Evolutionary conservation across 2,113 vertebrate species (phyloP).

Genomic region (Odocoileus hemionus): DNA sequence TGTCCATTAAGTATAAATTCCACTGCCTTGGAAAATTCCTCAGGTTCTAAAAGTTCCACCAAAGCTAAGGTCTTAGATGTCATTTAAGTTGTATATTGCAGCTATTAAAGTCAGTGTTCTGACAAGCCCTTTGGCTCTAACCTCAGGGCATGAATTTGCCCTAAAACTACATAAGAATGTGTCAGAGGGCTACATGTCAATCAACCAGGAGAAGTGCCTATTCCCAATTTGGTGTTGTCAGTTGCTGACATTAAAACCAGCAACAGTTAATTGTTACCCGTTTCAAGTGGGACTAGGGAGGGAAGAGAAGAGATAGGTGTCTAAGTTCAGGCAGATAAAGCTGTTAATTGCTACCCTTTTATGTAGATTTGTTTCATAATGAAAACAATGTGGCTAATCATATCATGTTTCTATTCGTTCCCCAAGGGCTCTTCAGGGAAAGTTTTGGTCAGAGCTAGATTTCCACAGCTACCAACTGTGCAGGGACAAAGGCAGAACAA

Average conservation of each 20-base stretch:
- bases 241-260: constrained; percentile 67
- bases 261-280: constrained; percentile 67
- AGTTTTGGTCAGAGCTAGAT: constrained; percentile 47
- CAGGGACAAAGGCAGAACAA: constrained; percentile 60
- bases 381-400: constrained; percentile 75
- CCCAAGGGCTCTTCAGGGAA: constrained; percentile 70
- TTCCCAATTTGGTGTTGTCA: constrained; percentile 59
- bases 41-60: constrained; percentile 44
- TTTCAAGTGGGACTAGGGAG: constrained; percentile 62
- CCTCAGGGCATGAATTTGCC: constrained; percentile 63
- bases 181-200: constrained; percentile 65
- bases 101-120: constrained; percentile 65
- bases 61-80: constrained; percentile 37
- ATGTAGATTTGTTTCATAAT: constrained; percentile 69
- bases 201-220: constrained; percentile 48
- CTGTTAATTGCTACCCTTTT: constrained; percentile 73
- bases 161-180: constrained; percentile 60
- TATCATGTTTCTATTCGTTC: constrained; percentile 75
- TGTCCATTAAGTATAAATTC: constrained; percentile 30
- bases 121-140: constrained; percentile 68
- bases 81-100: constrained; percentile 59
- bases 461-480: constrained; percentile 68
- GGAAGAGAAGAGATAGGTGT: constrained; percentile 61
- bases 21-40: constrained; percentile 36
- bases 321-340: constrained; percentile 69